phyloP scores from a whole-genome alignment of 2,888 invertebrate species.

The Drosophila eohydei region DNA sequence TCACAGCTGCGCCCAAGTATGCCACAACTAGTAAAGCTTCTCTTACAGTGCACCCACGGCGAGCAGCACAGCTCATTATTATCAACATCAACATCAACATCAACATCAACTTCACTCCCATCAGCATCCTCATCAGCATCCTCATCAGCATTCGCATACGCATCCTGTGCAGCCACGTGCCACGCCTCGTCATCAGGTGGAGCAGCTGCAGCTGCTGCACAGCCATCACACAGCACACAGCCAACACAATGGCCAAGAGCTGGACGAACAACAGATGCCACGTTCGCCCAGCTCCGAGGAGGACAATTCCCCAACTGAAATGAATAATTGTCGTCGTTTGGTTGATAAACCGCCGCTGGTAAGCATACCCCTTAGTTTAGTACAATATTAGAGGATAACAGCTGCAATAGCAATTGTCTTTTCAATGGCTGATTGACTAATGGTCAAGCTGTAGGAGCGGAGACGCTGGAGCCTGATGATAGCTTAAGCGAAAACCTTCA shows the following conservation, averaged over 20 bases:
- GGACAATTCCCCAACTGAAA: slow-evolving; percentile 94
- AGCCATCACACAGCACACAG: slow-evolving; percentile 58
- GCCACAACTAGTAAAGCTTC: slow-evolving; percentile 2
- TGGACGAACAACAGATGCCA: slow-evolving; percentile 61
- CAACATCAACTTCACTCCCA: slow-evolving; percentile 11
- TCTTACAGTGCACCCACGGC: slow-evolving; percentile 29
- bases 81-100: slow-evolving; percentile 51
- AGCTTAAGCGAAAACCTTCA: too few species aligned
- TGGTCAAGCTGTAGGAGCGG: background rate
- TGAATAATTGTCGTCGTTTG: slow-evolving; percentile 93
- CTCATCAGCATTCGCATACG: slow-evolving; percentile 41
- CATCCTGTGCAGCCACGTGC: slow-evolving; percentile 47
- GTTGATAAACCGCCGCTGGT: slow-evolving; percentile 92
- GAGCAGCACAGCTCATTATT: slow-evolving; percentile 38
- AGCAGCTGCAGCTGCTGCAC: slow-evolving; percentile 73
- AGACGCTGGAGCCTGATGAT: background rate
- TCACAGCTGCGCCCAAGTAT: background rate
- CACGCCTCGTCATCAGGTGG: slow-evolving; percentile 61
- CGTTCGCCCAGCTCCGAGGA: slow-evolving; percentile 90
- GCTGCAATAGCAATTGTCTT: background rate
- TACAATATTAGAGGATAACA: background rate
- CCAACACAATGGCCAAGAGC: slow-evolving; percentile 45
- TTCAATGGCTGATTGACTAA: background rate
- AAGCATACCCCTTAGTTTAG: slow-evolving; percentile 36
- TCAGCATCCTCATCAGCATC: slow-evolving; percentile 46